A percentile compares a stretch with the other conserved stretches of the same genome.
Evolutionary conservation across 2,888 invertebrate genomes (phyloP).

Genomic region (Drosophila mettleri): DNA sequence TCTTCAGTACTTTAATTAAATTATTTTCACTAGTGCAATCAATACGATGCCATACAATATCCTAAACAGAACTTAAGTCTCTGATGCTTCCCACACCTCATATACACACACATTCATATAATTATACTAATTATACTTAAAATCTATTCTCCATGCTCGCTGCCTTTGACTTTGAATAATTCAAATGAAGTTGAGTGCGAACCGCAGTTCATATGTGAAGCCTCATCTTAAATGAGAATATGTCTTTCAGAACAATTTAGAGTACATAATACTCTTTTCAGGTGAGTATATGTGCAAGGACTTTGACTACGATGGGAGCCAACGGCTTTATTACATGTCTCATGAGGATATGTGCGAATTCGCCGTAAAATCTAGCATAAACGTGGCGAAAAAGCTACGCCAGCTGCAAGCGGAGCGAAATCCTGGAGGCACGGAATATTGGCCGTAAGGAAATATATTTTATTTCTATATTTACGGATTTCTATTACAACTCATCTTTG

Average conservation of each 20-base stretch:
- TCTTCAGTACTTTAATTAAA: too few species aligned
- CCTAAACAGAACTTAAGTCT: background rate
- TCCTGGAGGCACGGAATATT: constrained; percentile 78
- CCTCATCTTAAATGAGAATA: background rate
- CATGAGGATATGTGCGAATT: constrained; percentile 74
- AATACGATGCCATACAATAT: too few species aligned
- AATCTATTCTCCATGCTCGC: background rate
- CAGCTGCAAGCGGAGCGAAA: constrained; percentile 89
- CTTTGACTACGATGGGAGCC: constrained; percentile 32
- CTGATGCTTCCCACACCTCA: too few species aligned
- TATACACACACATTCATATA: too few species aligned
- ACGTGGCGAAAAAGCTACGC: constrained; percentile 89
- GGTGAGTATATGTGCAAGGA: constrained; percentile 51
- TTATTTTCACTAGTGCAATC: too few species aligned
- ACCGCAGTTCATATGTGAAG: background rate
- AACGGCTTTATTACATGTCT: constrained; percentile 61
- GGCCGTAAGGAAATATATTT: constrained; percentile 70
- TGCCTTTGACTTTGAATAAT: constrained; percentile 2
- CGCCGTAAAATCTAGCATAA: constrained; percentile 47
- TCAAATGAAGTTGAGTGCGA: background rate
- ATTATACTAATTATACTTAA: background rate
- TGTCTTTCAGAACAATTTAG: background rate
- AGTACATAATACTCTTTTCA: background rate
- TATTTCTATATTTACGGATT: too few species aligned
- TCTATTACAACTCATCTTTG: too few species aligned